A percentile compares a stretch with the other conserved stretches of the same genome.
Conservation (phyloP, 2,797 vertebrate species). For the Sandelia bainsii region DNA sequence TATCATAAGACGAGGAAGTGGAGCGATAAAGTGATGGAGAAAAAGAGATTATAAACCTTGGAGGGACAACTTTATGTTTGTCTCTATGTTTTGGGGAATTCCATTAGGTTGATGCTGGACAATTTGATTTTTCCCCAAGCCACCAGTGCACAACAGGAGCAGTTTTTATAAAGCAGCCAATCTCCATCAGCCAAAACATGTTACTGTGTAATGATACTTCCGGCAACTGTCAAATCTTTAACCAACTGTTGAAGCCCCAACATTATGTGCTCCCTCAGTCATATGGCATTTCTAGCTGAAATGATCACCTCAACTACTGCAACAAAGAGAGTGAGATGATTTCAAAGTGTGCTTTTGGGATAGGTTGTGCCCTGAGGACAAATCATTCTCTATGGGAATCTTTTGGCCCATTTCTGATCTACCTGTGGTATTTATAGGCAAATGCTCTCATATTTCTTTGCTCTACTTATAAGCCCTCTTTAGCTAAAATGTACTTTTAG, state of each 20-base stretch:
- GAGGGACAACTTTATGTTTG: slow-evolving; percentile 43
- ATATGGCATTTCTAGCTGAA: neutral
- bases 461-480: slow-evolving; percentile 62
- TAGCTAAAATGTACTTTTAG: slow-evolving; percentile 47
- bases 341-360: slow-evolving; percentile 55
- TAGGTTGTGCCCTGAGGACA: slow-evolving; percentile 57
- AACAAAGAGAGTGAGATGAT: slow-evolving; percentile 29
- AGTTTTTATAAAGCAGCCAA: slow-evolving; percentile 26
- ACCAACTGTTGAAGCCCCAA: slow-evolving; percentile 11
- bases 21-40: slow-evolving; percentile 39
- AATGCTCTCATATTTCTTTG: slow-evolving; percentile 56
- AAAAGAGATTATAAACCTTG: slow-evolving; percentile 37
- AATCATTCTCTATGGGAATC: slow-evolving; percentile 45
- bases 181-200: slow-evolving; percentile 27
- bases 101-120: slow-evolving; percentile 9
- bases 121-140: slow-evolving; percentile 33
- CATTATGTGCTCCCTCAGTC: slow-evolving; percentile 22
- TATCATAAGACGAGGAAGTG: slow-evolving; percentile 53
- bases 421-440: slow-evolving; percentile 72
- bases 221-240: slow-evolving; percentile 30
- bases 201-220: slow-evolving; percentile 3
- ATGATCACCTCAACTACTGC: neutral
- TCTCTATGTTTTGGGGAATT: slow-evolving; percentile 30
- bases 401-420: slow-evolving; percentile 68
- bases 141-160: slow-evolving; percentile 15